Percentiles rank a stretch among this genome's conserved stretches.
Evolutionary conservation across 2,113 vertebrate genomes (phyloP).

Genomic region (Hylia prasina): DNA sequence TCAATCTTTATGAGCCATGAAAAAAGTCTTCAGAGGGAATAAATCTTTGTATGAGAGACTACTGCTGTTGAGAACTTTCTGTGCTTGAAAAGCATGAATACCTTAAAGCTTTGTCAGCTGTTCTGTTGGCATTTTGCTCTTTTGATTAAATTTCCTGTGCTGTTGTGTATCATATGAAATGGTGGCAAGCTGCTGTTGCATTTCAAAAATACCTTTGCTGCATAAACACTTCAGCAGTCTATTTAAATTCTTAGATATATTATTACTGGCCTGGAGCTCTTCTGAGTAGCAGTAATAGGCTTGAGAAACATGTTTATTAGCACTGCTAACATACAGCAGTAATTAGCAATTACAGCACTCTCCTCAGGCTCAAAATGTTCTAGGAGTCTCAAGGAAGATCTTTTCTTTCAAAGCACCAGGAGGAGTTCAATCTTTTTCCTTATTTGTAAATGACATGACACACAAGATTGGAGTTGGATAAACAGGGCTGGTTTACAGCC

Average conservation of each 20-base stretch:
- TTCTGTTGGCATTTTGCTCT: conserved; percentile 48
- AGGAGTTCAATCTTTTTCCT: not conserved
- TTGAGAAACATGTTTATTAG: not conserved
- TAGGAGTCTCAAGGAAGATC: not conserved
- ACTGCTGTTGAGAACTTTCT: conserved; percentile 50
- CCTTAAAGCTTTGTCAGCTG: conserved; percentile 56
- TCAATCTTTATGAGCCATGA: conserved; percentile 81
- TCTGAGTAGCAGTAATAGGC: not conserved
- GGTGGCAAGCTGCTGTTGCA: not conserved
- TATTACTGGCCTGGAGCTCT: not conserved
- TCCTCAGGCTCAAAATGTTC: not conserved
- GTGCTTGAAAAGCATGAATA: conserved; percentile 55
- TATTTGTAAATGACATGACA: not conserved
- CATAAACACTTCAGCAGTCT: not conserved
- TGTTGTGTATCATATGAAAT: not conserved
- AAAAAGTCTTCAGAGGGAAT: conserved; percentile 68
- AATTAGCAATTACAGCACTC: conserved; percentile 4
- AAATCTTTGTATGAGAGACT: conserved; percentile 69
- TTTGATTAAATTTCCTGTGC: conserved; percentile 34
- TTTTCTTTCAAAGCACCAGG: not conserved
- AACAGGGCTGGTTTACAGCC: not conserved
- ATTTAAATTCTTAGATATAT: not conserved
- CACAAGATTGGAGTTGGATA: not conserved
- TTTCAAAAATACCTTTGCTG: not conserved
- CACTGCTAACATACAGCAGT: not conserved